phyloP scores from a whole-genome alignment of 2,888 invertebrate genomes.

The Unio delphinus region DNA sequence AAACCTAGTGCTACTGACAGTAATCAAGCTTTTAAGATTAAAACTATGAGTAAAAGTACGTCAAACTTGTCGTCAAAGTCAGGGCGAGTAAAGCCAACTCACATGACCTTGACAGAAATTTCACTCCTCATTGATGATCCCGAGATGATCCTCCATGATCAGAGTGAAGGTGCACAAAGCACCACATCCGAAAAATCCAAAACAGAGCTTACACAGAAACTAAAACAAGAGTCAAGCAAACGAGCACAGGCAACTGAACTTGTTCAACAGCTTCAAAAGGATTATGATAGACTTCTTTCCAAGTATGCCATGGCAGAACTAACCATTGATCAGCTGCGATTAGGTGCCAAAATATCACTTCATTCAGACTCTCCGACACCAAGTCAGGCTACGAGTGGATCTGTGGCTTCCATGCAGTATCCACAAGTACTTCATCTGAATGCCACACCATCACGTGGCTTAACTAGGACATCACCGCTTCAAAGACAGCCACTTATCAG shows the following conservation, averaged over 20 bases:
- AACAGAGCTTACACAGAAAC: conserved; percentile 50
- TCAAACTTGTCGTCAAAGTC: conserved; percentile 42
- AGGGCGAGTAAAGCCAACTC: conserved; percentile 59
- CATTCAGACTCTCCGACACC: conserved; percentile 64
- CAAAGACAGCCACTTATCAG: conserved; percentile 31
- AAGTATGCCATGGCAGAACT: conserved; percentile 71
- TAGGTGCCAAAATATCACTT: conserved; percentile 67
- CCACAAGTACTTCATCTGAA: conserved; percentile 47
- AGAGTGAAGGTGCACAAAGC: conserved; percentile 36
- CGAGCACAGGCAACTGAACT: conserved; percentile 64
- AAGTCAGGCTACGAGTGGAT: conserved; percentile 48
- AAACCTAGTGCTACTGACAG: conserved; percentile 43
- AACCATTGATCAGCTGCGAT: conserved; percentile 70
- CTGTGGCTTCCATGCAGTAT: conserved; percentile 46
- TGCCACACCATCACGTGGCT: conserved; percentile 33
- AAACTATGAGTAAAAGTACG: conserved; percentile 48
- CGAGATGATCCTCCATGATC: conserved; percentile 21
- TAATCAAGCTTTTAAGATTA: conserved; percentile 50
- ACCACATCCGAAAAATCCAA: conserved; percentile 46
- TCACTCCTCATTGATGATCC: conserved; percentile 42
- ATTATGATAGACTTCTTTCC: conserved; percentile 68
- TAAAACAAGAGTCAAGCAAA: conserved; percentile 58
- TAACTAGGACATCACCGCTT: conserved; percentile 43
- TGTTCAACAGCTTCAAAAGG: conserved; percentile 64
- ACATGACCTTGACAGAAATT: conserved; percentile 53